A percentile compares a stretch with the other conserved stretches of the same genome.
Evolutionary conservation across 2,113 vertebrate genomes (phyloP).

Genomic region (Argyrosomus japonicus): DNA sequence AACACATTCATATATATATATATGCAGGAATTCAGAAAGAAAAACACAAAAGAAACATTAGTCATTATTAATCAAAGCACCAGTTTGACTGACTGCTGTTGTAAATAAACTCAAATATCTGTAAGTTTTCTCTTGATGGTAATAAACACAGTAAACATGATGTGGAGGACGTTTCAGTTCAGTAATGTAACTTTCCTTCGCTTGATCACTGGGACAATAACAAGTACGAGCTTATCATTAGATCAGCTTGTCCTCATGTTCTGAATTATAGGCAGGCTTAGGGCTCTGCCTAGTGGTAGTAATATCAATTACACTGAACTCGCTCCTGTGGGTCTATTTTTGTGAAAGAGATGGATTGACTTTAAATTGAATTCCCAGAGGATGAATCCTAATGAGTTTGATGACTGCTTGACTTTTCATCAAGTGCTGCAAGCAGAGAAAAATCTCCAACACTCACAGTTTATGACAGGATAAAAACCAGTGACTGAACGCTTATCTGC

Average conservation of each 20-base stretch:
- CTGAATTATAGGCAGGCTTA: slow-evolving; percentile 37
- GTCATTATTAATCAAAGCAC: no score
- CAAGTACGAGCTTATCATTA: slow-evolving; percentile 1
- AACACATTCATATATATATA: not conserved
- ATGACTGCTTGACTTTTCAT: not conserved
- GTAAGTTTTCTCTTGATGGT: not conserved
- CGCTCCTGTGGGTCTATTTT: slow-evolving; percentile 1
- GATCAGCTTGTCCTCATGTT: not conserved
- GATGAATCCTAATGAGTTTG: not conserved
- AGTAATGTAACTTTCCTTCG: not conserved
- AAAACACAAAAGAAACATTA: not conserved
- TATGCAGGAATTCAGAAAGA: not conserved
- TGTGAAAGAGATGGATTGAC: slow-evolving; percentile 9
- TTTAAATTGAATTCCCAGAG: slow-evolving; percentile 28
- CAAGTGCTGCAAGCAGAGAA: not conserved
- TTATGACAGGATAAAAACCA: not conserved
- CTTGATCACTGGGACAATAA: slow-evolving; percentile 14
- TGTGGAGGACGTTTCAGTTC: not conserved
- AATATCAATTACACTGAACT: slow-evolving; percentile 61
- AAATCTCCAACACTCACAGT: not conserved
- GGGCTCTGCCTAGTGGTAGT: slow-evolving; percentile 72
- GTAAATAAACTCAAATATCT: no score
- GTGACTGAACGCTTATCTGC: not conserved
- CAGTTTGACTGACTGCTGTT: no score
- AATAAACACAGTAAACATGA: not conserved